Evolutionary conservation across 2,113 vertebrate genomes (phyloP), one percentile per base, ranked within the genome.

Genomic region (Nothocercus julius): DNA sequence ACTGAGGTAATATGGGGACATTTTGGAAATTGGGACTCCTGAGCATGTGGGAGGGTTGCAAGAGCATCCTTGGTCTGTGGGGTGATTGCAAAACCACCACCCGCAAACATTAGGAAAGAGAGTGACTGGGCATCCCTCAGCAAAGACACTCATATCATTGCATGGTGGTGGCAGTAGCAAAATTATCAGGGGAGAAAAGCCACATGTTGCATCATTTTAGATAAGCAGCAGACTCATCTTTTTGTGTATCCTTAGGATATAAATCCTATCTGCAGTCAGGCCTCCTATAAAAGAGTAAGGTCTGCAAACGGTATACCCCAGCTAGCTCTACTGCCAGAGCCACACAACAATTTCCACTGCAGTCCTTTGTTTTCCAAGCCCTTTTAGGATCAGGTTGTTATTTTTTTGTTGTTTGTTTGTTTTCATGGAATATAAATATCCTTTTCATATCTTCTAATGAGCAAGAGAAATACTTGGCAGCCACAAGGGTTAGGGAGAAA

Each of bases 391-490:
- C 22, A 67, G 67, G 49, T 49, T 49, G 44, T 44, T 16, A 44
- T 44, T 21, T 45, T 18, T 84, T 95, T 83, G 81, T 7, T 85
- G 9, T 68, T 27, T 8, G 16, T 30, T 72, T 66, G 2, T 27
- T 68, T 78, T 74, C 2, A 0, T 56, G 47, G 32, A 81, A 59
- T 38, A 28, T 5, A 32, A 56, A 17, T 85, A 87, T 88, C 32
- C 70, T 89, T 91, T 73, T 91, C 76, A 58, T 18, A 21, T 72
- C 18, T 85, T 83, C 38, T 56, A 70, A 64, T 78, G 69, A 69
- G 83, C 85, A 86, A 93, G 95, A 84, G 38, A 67, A 8, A 82
- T 86, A 62, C 89, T 22, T 92, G 91, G 28, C 91, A 92, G 16
- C 58, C 62, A 32, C 69, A 47, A 82, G 44, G 67, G 34, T 4